These are phyloP conservation scores for Astreopora myriophthalma DNA, from an alignment of 64 coral and sea anemone species.

Conservation along the genomic window DNA sequence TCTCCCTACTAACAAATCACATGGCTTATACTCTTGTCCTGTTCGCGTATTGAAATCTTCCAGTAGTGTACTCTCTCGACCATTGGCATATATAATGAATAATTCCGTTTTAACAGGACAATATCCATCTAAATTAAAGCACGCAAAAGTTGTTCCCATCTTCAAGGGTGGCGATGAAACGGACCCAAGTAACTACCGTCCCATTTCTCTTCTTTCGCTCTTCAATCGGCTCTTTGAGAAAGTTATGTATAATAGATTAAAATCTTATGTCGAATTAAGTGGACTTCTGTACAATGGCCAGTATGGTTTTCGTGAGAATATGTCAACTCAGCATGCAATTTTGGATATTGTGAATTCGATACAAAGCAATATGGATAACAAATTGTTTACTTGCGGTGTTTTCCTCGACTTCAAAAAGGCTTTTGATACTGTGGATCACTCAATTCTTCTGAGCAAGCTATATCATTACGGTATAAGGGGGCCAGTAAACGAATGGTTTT, in stretches of 20 bases:
- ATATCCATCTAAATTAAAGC: background rate
- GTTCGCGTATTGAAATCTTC: background rate
- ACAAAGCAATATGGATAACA: no score
- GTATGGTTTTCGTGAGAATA: no score
- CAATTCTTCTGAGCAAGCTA: conserved; percentile 10
- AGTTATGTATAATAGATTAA: background rate
- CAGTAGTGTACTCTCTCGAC: background rate
- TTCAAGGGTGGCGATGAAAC: conserved; percentile 13
- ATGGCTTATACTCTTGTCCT: no score
- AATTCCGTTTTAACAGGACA: background rate
- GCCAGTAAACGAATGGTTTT: no score
- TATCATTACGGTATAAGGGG: background rate
- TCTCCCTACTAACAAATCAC: no score
- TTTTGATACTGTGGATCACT: conserved; percentile 10
- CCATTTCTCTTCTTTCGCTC: conserved; percentile 20
- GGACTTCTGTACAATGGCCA: no score
- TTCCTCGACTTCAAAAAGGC: background rate
- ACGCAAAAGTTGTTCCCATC: background rate
- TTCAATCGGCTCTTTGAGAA: conserved; percentile 4
- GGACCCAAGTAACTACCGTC: background rate
- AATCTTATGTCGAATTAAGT: no score
- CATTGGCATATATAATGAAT: background rate
- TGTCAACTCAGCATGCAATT: no score
- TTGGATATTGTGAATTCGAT: no score
- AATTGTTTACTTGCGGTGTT: no score